Evolutionary conservation across 2,888 invertebrate genomes (phyloP), one percentile per base, ranked within the genome.

Genomic region (Rhaphigaster nebulosa): DNA sequence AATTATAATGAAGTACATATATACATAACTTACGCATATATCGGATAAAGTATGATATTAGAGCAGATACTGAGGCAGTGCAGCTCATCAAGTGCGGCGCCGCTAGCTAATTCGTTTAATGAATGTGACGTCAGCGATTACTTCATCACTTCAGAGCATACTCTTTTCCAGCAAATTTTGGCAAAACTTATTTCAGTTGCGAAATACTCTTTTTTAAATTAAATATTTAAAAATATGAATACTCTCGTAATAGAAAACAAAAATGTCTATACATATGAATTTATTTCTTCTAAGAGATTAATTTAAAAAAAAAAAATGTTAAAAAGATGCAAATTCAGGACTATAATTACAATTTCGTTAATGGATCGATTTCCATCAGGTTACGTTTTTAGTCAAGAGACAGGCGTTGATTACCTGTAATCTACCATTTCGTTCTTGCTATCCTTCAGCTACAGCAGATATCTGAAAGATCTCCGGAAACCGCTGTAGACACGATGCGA

Each of bases 121-220:
- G 56, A 60, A 41, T 84, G 45, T 88, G 88, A 88, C 88, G 65
- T 88, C 88, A 88, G 41, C 60, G 60, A 41, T 88, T 88, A 60
- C 65, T 56, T 65, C 60, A 88, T 60, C 88, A 54, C 45, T 18
- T 56, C 34, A 34, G 18, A 38, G 60, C 8, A 38, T 38, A 4
- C 38, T 20, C 38, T 76, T 87, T 52, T 87, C 10, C 87, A 13
- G 5, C 20, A 76, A 38, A 76, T 76, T 76, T 76, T 38, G 34
- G 70, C 23, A 20, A 38, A 38, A 76, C 38, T 38, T n/a, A 76
- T 20, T 38, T 76, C 70, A 76, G 8, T 12, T 18, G 15, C 29
- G 12, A 65, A 65, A 29, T 65, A 5, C 29, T 29, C 15, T 29
- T 65, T 18, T 29, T 26, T 8, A 45, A 45, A 45, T 45, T 45